Conservation (phyloP, 2,888 invertebrate genomes). For the Tenthredo distinguenda region DNA sequence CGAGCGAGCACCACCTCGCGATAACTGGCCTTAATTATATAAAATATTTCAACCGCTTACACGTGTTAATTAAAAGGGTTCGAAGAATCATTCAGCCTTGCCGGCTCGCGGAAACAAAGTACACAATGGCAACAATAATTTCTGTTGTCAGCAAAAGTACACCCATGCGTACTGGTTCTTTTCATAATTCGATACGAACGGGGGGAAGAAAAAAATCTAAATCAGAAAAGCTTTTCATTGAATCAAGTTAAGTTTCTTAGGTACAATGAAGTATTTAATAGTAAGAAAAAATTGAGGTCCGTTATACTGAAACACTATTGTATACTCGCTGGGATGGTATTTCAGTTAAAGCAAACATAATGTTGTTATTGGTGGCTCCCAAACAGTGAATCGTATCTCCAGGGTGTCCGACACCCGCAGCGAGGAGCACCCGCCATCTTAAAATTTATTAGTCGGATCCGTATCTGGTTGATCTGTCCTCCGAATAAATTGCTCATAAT, state of each 20-base stretch:
- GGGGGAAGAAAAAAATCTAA: background rate
- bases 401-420: slow-evolving; percentile 53
- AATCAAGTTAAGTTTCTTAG: background rate
- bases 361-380: slow-evolving; percentile 52
- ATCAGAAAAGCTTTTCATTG: background rate
- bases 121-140: slow-evolving; percentile 1
- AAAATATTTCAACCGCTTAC: slow-evolving; percentile 50
- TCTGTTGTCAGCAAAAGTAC: slow-evolving; percentile 5
- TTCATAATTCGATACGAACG: background rate
- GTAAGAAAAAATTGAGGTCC: background rate
- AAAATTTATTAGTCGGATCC: slow-evolving; percentile 55
- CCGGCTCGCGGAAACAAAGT: slow-evolving; percentile 34
- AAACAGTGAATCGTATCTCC: slow-evolving; percentile 53
- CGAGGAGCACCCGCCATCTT: slow-evolving; percentile 54
- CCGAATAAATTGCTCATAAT: slow-evolving; percentile 56
- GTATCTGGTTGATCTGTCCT: slow-evolving; percentile 54
- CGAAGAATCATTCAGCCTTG: slow-evolving; percentile 44
- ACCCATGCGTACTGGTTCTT: background rate
- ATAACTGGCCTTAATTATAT: slow-evolving; percentile 52
- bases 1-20: slow-evolving; percentile 48
- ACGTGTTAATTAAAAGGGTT: slow-evolving; percentile 52
- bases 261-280: background rate
- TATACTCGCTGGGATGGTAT: slow-evolving; percentile 20
- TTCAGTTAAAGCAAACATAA: slow-evolving; percentile 45
- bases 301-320: background rate